Base-by-base conservation (phyloP, 2,797 vertebrate genomes). In the Syncerus caffer region DNA sequence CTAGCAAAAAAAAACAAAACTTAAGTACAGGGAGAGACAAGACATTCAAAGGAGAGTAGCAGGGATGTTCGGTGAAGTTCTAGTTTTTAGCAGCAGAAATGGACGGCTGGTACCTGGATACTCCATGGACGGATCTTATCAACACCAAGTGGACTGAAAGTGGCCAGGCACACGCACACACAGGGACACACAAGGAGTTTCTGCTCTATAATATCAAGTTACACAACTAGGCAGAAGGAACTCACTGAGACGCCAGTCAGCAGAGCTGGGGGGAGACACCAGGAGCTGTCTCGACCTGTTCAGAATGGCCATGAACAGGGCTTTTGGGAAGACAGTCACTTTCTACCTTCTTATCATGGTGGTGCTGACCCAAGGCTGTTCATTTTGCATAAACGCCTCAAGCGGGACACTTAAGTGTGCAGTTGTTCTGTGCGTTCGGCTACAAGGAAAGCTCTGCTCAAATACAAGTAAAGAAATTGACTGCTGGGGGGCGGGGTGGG, bases 241-340 rank as follows among this genome's bases (percentile, higher is more conserved):
- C 3, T 19, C n/a, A 3, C 6, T 8, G 3, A 1, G 31, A 80
- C 34, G 6, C 7, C 31, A 11, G 15, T 14, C 62, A 74, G 79
- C 34, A 42, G 19, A 71, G 19, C 64, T 38, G 19, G 67, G 3
- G 64, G 17, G 19, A 21, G 67, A 21, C 1, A 19, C 34, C 34
- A 3, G 6, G 10, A 23, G 67, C 67, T 38, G 10, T 71, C 5
- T 6, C 6, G 34, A 23, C 19, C 67, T 6, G 19, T 5, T 34
- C 1, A 0, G 17, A 31, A 19, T 0, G 0, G 34, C 42, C 15
- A 7, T 1, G 0, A 8, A 2, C 2, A 10, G 13, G 42, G 19
- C n/a, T 76, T 38, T 16, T 0, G 9, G 38, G 50, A 17, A 19
- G 8, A 14, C 3, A 31, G 27, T 25, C 25, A 7, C 0, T 2